phyloP scores from a whole-genome alignment of 2,113 vertebrate genomes.

The Barnardius zonarius region DNA sequence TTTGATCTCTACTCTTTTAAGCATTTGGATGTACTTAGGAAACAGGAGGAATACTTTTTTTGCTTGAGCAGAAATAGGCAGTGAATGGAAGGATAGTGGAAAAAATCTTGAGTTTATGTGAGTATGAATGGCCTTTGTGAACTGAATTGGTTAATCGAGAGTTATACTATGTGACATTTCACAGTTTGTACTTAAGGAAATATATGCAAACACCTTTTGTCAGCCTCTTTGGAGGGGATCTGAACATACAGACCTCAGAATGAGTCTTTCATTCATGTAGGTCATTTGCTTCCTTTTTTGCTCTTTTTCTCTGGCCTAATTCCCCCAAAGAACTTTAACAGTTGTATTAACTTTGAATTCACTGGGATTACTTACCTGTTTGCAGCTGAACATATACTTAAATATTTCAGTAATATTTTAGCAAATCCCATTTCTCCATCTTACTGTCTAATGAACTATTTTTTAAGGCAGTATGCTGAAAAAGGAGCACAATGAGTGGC shows the following conservation, averaged over 20 bases:
- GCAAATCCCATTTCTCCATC: not conserved
- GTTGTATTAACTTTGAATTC: slow-evolving; percentile 1
- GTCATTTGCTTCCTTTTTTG: slow-evolving; percentile 10
- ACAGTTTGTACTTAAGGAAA: slow-evolving; percentile 15
- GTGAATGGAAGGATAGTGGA: not conserved
- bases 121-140: not conserved
- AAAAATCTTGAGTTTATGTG: not conserved
- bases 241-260: not conserved
- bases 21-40: not conserved
- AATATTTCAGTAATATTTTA: not conserved
- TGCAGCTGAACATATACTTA: not conserved
- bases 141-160: not conserved
- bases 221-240: not conserved
- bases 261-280: slow-evolving; percentile 8
- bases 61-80: not conserved
- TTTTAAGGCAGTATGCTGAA: not conserved
- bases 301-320: not conserved
- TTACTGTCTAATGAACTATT: not conserved
- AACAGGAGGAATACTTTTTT: not conserved
- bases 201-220: slow-evolving; percentile 22
- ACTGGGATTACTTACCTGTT: not conserved
- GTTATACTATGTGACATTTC: not conserved
- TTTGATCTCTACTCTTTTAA: not conserved
- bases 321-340: not conserved
- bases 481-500: not conserved